Percentiles rank a stretch among this genome's conserved stretches.
phyloP scores from a whole-genome alignment of 1,140 invertebrate genomes.

The Lasaia peninsularis region DNA sequence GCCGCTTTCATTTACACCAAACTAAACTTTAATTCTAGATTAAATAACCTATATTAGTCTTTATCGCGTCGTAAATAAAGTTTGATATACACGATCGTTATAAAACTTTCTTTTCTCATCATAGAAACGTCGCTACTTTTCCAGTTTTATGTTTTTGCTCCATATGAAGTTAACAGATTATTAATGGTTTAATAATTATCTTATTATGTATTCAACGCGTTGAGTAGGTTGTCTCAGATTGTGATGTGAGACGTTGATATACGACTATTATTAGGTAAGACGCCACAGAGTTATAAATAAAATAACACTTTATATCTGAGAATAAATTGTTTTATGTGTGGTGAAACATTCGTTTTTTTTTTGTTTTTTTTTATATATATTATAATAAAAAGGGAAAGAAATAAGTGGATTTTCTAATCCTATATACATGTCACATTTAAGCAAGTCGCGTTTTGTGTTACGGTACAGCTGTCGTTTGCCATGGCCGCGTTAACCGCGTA shows the following conservation, averaged over 20 bases:
- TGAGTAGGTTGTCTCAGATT: neutral
- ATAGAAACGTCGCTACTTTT: constrained; percentile 9
- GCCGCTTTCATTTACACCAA: neutral
- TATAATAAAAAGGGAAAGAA: too few relatives aligned
- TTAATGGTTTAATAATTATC: constrained; percentile 4
- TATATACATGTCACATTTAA: too few relatives aligned
- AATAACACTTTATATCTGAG: neutral
- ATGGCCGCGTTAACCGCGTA: too few relatives aligned
- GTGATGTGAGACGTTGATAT: constrained; percentile 5
- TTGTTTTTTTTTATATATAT: too few relatives aligned
- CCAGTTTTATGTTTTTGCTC: constrained; percentile 3
- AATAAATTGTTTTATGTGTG: too few relatives aligned
- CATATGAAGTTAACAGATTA: constrained; percentile 4
- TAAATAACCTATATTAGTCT: neutral
- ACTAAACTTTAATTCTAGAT: neutral
- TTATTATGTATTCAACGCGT: constrained; percentile 3
- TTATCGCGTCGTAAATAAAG: neutral
- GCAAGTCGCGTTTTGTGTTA: too few relatives aligned
- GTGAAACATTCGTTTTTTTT: too few relatives aligned
- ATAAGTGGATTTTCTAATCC: too few relatives aligned
- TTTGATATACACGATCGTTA: neutral
- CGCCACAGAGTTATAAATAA: neutral
- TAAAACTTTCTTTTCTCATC: constrained; percentile 1
- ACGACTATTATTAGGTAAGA: neutral
- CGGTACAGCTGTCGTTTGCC: too few relatives aligned